phyloP scores from a whole-genome alignment of 2,797 vertebrate species.

The Sebastes baramenuke region DNA sequence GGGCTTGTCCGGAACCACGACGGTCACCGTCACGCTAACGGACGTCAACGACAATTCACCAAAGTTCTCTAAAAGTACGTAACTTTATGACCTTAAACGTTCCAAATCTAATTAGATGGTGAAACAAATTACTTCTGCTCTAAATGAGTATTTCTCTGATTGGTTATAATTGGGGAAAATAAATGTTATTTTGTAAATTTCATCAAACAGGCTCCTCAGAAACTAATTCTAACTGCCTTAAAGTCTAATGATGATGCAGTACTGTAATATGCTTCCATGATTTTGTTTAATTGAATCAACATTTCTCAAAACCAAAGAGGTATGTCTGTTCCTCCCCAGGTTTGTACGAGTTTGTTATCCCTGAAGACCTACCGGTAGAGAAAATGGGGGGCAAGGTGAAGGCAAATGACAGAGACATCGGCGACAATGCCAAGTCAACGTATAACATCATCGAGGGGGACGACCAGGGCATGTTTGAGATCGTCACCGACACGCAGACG shows the following conservation, averaged over 20 bases:
- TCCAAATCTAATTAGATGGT: constrained; percentile 14
- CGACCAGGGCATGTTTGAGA: constrained; percentile 91
- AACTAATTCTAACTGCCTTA: constrained; percentile 24
- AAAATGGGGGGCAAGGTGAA: constrained; percentile 92
- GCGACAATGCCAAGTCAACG: constrained; percentile 93
- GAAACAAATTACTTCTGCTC: constrained; percentile 10
- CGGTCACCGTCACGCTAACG: constrained; percentile 93
- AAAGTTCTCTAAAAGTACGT: constrained; percentile 96
- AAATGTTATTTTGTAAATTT: constrained; percentile 34
- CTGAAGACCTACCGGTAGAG: constrained; percentile 90
- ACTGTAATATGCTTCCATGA: constrained; percentile 4
- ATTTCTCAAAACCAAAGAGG: background rate
- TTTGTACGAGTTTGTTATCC: constrained; percentile 94
- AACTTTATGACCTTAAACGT: background rate
- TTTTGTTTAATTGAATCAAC: constrained; percentile 27
- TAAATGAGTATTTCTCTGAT: constrained; percentile 32
- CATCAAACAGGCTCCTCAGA: constrained; percentile 39
- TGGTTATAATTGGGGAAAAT: constrained; percentile 48
- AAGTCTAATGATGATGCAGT: constrained; percentile 36
- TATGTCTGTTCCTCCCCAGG: constrained; percentile 74
- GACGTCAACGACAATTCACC: constrained; percentile 99
- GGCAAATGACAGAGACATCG: constrained; percentile 93
- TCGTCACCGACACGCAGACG: constrained; percentile 89
- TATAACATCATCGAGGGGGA: constrained; percentile 96
- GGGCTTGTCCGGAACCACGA: constrained; percentile 95